Base-by-base conservation (phyloP, 35 echinoderm and acorn worm genomes). In the Ptychodera flava region DNA sequence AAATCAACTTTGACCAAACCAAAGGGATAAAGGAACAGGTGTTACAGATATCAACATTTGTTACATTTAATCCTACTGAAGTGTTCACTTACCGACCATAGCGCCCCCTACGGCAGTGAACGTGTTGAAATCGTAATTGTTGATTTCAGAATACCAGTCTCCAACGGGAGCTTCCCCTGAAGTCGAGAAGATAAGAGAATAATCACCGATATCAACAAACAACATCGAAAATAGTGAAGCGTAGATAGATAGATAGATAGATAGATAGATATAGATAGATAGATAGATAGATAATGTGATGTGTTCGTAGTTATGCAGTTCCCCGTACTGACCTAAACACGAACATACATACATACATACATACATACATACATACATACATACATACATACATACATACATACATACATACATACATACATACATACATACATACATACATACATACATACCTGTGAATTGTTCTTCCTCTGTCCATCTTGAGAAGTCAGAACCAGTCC, bases 351-450 rank as follows among this genome's bases (percentile, higher is more conserved):
- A 64, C 45, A 64, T 64, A 64, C 45, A 64, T 64, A 64, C 45
- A 64, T 64, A 64, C 45, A 64, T 64, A 64, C 45, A 64, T 64
- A 64, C 45, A 64, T 64, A 64, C 45, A 64, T 64, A 64, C 45
- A 64, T 64, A 64, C 45, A 64, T 64, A 64, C 45, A 64, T 64
- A 64, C 45, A 64, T 64, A 64, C 45, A 64, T 22, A 64, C 45
- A 64, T 12, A 64, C 45, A 64, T 22, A 64, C 45, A 64, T 64
- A 64, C 45, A 64, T 64, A 64, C 45, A 64, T 64, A 64, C 45
- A 64, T 64, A 64, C 45, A 64, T 64, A 64, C 45, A 64, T 64
- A 64, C 45, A 64, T 64, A 64, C 45, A 64, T 64, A 64, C 45
- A 64, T 64, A 64, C 45, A 64, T 64, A 64, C 45, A 64, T 64